These are phyloP conservation scores for Pollenia amentaria DNA, from an alignment of 2,888 invertebrate species.

Conservation along the genomic window DNA sequence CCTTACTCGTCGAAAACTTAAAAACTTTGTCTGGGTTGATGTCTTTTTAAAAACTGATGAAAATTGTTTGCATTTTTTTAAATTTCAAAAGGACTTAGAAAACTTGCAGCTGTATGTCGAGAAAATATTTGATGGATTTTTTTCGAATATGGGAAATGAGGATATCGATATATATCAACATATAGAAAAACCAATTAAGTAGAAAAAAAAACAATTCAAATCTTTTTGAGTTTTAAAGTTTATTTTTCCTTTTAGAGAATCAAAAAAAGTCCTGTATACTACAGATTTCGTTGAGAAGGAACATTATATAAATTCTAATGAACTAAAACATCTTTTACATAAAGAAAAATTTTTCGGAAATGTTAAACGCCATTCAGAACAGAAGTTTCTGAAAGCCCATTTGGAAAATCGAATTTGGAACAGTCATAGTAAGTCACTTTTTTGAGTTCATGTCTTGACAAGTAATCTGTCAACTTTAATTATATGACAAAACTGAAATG, in stretches of 20 bases:
- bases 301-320: not conserved
- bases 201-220: not conserved
- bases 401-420: constrained; percentile 52
- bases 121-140: constrained; percentile 50
- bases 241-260: constrained; percentile 13
- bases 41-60: constrained; percentile 46
- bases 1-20: constrained; percentile 52
- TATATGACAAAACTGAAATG: too few relatives aligned
- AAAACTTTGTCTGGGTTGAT: constrained; percentile 60
- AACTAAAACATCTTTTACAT: constrained; percentile 12
- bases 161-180: constrained; percentile 20
- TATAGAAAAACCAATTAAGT: constrained; percentile 55
- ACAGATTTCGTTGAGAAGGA: constrained; percentile 35
- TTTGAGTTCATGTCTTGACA: too few relatives aligned
- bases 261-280: constrained; percentile 39
- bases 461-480: too few relatives aligned
- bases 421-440: constrained; percentile 44
- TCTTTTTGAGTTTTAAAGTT: not conserved
- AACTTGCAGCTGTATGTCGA: constrained; percentile 32
- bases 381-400: constrained; percentile 23
- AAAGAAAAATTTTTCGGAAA: constrained; percentile 16
- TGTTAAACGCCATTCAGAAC: constrained; percentile 27
- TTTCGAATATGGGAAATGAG: constrained; percentile 14
- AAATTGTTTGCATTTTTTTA: constrained; percentile 40
- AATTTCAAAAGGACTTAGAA: constrained; percentile 61